Evolutionary conservation across 2,888 invertebrate species (phyloP).

Genomic region (Melipona beecheii): DNA sequence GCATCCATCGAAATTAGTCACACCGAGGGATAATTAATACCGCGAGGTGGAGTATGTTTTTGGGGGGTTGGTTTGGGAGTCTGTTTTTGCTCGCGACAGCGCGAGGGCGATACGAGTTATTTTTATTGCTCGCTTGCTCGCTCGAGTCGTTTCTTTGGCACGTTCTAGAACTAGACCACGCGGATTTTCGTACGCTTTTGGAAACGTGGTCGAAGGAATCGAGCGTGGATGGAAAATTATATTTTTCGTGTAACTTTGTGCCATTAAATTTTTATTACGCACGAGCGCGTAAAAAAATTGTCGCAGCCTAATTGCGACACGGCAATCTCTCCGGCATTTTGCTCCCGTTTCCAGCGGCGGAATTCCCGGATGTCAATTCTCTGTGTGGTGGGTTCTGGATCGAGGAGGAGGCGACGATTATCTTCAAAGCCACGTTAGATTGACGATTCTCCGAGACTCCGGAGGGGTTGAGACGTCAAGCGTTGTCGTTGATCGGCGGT

Average conservation of each 20-base stretch:
- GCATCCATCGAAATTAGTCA: not conserved
- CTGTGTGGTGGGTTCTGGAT: conserved; percentile 52
- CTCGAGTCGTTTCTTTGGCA: too few species aligned
- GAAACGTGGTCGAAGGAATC: too few species aligned
- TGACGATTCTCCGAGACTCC: not conserved
- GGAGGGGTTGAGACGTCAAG: not conserved
- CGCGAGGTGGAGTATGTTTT: not conserved
- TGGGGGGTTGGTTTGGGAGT: too few species aligned
- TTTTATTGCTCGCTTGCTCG: too few species aligned
- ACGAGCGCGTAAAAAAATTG: too few species aligned
- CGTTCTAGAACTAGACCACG: too few species aligned
- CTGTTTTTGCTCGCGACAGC: not conserved
- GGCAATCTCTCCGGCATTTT: not conserved
- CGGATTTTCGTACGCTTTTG: too few species aligned
- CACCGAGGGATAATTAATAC: not conserved
- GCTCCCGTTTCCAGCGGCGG: conserved; percentile 52
- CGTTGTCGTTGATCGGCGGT: not conserved
- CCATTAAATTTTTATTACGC: too few species aligned
- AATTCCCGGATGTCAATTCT: conserved; percentile 73
- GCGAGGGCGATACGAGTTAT: too few species aligned
- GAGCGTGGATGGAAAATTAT: too few species aligned
- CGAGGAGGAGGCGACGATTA: not conserved
- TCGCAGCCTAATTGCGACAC: too few species aligned
- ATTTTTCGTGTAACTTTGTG: too few species aligned
- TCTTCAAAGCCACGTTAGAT: conserved; percentile 7